These are phyloP conservation scores for Ectobius pallidus DNA, from an alignment of 2,888 invertebrate genomes.

Conservation along the genomic window DNA sequence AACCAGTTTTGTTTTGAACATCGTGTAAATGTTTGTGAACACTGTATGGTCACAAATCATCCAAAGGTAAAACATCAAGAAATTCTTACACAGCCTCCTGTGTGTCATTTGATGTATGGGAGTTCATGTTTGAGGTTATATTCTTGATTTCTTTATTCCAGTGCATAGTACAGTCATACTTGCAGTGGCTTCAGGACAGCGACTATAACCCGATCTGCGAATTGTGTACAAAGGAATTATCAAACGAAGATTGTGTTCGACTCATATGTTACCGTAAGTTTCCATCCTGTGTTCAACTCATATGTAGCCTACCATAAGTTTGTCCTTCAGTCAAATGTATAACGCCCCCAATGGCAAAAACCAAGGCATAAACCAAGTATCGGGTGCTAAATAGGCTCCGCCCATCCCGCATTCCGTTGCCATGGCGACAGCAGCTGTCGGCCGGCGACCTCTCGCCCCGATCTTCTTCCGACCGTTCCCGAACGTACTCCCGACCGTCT, in stretches of 20 bases:
- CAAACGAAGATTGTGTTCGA: slow-evolving; percentile 83
- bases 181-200: slow-evolving; percentile 97
- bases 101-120: neutral
- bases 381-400: too few relatives aligned
- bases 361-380: too few relatives aligned
- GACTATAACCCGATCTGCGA: slow-evolving; percentile 95
- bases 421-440: too few relatives aligned
- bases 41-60: slow-evolving; percentile 96
- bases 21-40: slow-evolving; percentile 98
- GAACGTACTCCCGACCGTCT: too few relatives aligned
- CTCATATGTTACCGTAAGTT: slow-evolving; percentile 91
- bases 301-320: too few relatives aligned
- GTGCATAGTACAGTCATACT: slow-evolving; percentile 98
- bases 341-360: too few relatives aligned
- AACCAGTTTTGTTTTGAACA: slow-evolving; percentile 99
- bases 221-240: slow-evolving; percentile 82
- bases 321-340: too few relatives aligned
- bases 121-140: neutral
- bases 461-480: too few relatives aligned
- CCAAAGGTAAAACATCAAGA: slow-evolving; percentile 70
- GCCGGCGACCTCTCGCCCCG: too few relatives aligned
- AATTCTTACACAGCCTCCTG: neutral
- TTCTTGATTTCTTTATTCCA: slow-evolving; percentile 57
- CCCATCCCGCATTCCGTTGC: too few relatives aligned
- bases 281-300: too few relatives aligned